phyloP scores from a whole-genome alignment of 64 coral and sea anemone genomes.

The Cladopsammia gracilis region DNA sequence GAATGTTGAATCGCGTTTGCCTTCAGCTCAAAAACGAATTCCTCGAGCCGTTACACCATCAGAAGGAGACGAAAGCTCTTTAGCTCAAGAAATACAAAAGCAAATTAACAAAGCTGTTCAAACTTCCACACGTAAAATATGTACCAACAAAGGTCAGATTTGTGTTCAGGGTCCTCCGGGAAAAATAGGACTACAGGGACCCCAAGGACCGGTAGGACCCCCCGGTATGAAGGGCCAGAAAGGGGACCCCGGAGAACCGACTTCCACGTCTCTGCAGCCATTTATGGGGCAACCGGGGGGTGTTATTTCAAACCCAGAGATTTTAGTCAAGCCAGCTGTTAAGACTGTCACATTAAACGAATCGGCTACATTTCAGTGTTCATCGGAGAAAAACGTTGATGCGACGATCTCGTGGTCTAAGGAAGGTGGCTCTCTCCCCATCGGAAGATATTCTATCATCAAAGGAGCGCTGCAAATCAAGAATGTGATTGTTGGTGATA shows the following conservation, averaged over 20 bases:
- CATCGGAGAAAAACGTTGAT: conserved; percentile 24
- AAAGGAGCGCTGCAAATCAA: conserved; percentile 77
- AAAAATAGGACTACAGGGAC: conserved; percentile 31
- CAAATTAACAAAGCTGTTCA: conserved; percentile 55
- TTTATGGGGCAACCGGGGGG: conserved; percentile 30
- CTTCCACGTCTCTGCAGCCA: conserved; percentile 17
- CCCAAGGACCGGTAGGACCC: conserved; percentile 6
- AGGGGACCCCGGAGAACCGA: conserved; percentile 10
- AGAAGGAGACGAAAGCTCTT: neutral
- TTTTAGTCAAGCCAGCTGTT: conserved; percentile 65
- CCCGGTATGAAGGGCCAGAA: conserved; percentile 24
- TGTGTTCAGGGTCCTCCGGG: conserved; percentile 68
- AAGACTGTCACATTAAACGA: conserved; percentile 67
- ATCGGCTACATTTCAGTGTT: conserved; percentile 72
- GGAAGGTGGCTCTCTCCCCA: conserved; percentile 40
- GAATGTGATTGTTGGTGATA: conserved; percentile 57
- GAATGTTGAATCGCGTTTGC: neutral
- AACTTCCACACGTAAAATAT: conserved; percentile 38
- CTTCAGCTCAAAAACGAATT: neutral
- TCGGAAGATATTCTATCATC: conserved; percentile 7
- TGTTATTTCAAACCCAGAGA: conserved; percentile 57
- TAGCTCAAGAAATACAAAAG: conserved; percentile 57
- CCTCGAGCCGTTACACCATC: neutral
- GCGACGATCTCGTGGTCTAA: conserved; percentile 65
- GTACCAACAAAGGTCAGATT: conserved; percentile 52